A percentile compares a stretch with the other conserved stretches of the same genome.
Conservation (phyloP, 2,888 invertebrate species). For the Nephrotoma appendiculata region DNA sequence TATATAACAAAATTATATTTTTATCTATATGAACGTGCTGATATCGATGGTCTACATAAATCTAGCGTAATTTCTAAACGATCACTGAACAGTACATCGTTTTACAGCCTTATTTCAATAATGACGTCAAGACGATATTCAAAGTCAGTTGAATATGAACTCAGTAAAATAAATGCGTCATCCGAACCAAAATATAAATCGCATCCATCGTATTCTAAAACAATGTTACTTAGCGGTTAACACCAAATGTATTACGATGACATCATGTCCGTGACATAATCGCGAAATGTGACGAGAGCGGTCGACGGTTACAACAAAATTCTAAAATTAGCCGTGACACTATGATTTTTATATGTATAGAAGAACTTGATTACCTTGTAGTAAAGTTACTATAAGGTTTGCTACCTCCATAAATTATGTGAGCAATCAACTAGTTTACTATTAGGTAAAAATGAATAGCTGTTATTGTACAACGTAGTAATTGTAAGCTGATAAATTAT, state of each 20-base stretch:
- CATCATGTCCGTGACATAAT: neutral
- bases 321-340: neutral
- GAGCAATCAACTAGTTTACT: no score
- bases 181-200: neutral
- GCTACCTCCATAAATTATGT: neutral
- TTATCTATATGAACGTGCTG: neutral
- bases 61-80: neutral
- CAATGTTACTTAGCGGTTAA: neutral
- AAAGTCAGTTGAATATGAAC: neutral
- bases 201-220: neutral
- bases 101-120: neutral
- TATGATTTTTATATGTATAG: neutral
- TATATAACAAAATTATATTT: no score
- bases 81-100: neutral
- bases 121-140: neutral
- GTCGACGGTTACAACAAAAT: neutral
- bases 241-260: neutral
- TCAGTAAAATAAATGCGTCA: neutral
- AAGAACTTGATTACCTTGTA: neutral
- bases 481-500: neutral
- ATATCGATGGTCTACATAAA: neutral
- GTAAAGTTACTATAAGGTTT: neutral
- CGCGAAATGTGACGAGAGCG: neutral
- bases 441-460: neutral
- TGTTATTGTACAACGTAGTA: neutral